Evolutionary conservation across 2,113 vertebrate genomes (phyloP).

Genomic region (Suncus etruscus): DNA sequence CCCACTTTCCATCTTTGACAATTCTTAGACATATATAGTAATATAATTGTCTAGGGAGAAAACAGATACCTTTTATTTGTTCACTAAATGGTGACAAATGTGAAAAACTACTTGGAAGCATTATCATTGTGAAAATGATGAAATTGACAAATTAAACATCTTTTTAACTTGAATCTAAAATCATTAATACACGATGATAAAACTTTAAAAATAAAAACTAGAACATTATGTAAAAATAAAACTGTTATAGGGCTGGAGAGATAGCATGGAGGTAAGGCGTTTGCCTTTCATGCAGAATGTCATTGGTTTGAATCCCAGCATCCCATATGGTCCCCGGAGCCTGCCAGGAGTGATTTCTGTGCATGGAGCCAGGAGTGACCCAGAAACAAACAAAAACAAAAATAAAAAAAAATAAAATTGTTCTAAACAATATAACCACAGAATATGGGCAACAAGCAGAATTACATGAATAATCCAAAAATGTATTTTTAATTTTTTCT

Average conservation of each 20-base stretch:
- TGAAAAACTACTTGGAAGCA: neutral
- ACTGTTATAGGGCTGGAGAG: no score
- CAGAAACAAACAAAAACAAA: neutral
- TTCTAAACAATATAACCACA: neutral
- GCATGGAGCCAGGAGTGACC: no score
- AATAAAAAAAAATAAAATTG: neutral
- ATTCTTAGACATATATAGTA: neutral
- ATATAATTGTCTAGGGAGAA: conserved; percentile 7
- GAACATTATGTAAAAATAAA: neutral
- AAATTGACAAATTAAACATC: neutral
- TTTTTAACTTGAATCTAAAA: neutral
- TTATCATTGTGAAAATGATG: neutral
- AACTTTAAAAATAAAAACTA: neutral
- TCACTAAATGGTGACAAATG: conserved; percentile 3
- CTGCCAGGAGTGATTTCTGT: no score
- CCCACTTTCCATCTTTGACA: neutral
- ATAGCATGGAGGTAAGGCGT: no score
- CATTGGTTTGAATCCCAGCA: no score
- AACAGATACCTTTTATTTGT: conserved; percentile 2
- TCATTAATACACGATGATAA: neutral
- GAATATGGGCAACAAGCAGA: neutral
- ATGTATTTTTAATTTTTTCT: no score
- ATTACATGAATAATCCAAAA: neutral
- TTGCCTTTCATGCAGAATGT: no score
- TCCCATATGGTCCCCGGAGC: no score